Evolutionary conservation across 2,113 vertebrate genomes (phyloP).

Genomic region (Istiophorus platypterus): DNA sequence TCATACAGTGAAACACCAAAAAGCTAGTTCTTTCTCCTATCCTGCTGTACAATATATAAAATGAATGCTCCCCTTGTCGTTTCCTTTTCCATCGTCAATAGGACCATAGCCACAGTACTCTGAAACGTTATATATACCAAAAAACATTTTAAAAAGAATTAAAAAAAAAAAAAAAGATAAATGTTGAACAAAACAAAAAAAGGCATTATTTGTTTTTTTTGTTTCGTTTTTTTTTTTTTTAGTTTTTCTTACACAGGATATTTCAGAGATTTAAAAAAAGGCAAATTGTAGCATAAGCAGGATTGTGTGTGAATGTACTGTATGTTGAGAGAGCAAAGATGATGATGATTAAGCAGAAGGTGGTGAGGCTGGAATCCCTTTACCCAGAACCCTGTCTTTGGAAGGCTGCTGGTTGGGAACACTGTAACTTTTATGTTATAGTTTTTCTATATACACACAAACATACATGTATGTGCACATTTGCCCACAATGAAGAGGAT

Average conservation of each 20-base stretch:
- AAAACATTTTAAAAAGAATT: slow-evolving; percentile 42
- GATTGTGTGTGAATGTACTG: slow-evolving; percentile 58
- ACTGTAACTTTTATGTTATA: background rate
- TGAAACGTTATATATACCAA: slow-evolving; percentile 70
- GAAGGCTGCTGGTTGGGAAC: slow-evolving; percentile 67
- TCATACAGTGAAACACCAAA: slow-evolving; percentile 38
- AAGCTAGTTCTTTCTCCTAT: slow-evolving; percentile 11
- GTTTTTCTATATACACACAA: slow-evolving; percentile 40
- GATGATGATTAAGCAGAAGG: slow-evolving; percentile 13
- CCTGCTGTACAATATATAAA: slow-evolving; percentile 19
- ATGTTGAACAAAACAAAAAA: slow-evolving; percentile 78
- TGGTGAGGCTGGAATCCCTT: slow-evolving; percentile 83
- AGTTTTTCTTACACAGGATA: slow-evolving; percentile 11
- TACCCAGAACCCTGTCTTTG: slow-evolving; percentile 84
- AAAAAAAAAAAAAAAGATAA: slow-evolving; percentile 63
- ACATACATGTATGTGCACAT: slow-evolving; percentile 62
- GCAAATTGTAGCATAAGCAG: slow-evolving; percentile 86
- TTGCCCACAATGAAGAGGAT: slow-evolving; percentile 81
- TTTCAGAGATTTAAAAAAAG: slow-evolving; percentile 72
- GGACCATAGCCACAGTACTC: slow-evolving; percentile 84
- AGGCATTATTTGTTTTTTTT: background rate
- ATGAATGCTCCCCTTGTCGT: background rate
- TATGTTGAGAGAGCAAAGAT: slow-evolving; percentile 33
- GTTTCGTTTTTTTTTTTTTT: background rate
- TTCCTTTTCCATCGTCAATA: slow-evolving; percentile 76